Base-by-base conservation (phyloP, 37 sponge, comb jelly and placozoan species). In the Chondrosia reniformis region DNA sequence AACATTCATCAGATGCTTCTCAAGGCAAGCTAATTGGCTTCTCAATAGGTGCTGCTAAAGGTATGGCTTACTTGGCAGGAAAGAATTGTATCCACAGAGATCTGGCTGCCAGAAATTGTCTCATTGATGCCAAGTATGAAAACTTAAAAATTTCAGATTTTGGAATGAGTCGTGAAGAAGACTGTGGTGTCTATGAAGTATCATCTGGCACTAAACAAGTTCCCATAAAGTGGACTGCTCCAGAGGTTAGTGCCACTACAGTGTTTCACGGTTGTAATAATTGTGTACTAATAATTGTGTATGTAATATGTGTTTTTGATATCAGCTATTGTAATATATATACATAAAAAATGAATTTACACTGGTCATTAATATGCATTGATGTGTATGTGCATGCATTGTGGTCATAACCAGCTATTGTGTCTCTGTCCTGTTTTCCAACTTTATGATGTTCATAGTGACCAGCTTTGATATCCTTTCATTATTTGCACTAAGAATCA, bases 161-260 rank as follows among this genome's bases (percentile, higher is more conserved):
- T 84, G 96, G 96, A 0, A 95, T 92, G 96, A 92, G 93, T 55
- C 63, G 90, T 24, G 94, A 95, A 38, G 80, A 81, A 24, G 95
- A 91, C 19, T 89, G 84, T 30, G 94, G 93, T 1, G 83, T 91
- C 7, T 96, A 96, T 71, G 77, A 67, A n/a, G 89, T 89, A 22
- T 81, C 79, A 25, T 85, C 88, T 3, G 89, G 83, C 1, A 84
- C 80, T 5, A 88, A 89, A n/a, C 84, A 82, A 34, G 85, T 95
- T 32, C 96, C 96, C 38, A 93, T 95, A 56, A 95, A 95, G 39
- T 95, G 96, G 96, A 95, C 96, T 46, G 94, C 96, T 0, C 96
- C 96, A 30, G 96, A 95, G 89, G 95, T 93, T 25, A 27, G 74
- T 59, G n/a, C 59, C 17, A 19, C 9, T 28, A 19, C n/a, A 28